Evolutionary conservation across 2,797 vertebrate genomes (phyloP), one percentile per base, ranked within the genome.

Genomic region (Spinus pinus): DNA sequence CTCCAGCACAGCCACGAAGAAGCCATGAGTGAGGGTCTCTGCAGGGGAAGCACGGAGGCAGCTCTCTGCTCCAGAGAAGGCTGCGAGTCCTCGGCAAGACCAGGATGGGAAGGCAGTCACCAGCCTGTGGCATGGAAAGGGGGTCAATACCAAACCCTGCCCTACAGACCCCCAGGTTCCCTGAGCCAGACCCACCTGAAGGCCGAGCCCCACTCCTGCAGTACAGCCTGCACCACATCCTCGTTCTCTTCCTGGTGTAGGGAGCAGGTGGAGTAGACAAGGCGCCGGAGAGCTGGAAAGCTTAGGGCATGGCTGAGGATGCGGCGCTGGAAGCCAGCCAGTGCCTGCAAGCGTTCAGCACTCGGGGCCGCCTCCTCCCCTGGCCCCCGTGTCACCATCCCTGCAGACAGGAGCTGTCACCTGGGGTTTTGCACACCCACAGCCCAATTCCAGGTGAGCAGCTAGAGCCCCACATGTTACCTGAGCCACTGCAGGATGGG

Each of bases 401-500:
- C 99, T 99, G 93, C 0, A 0, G 28, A 85, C 8, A 35, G 28
- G 15, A 25, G 50, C 27, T 3, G 6, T 73, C 4, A 6, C 30
- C 23, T 0, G 4, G 14, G 31, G 7, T 19, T 22, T 22, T 33
- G 3, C 2, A 4, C 1, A 0, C 5, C 42, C 54, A 31, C 14
- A 49, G 47, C n/a, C 53, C 0, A 0, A 18, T 42, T 22, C 28
- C 8, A 5, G 19, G 10, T 2, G 23, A 60, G 31, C 4, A 2
- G 23, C 39, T 4, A 1, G 31, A 65, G 49, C 14, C 33, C 50
- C 3, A 0, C 1, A 0, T 2, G 2, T 97, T 96, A 99, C 99
- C 99, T 97, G 99, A 99, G 86, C 99, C 99, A 0, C 99, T 99
- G 97, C 99, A 99, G 7, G 99, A 99, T 0, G 99, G 99, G 90